phyloP scores from a whole-genome alignment of 1,140 invertebrate species.

The Batillaria attramentaria region DNA sequence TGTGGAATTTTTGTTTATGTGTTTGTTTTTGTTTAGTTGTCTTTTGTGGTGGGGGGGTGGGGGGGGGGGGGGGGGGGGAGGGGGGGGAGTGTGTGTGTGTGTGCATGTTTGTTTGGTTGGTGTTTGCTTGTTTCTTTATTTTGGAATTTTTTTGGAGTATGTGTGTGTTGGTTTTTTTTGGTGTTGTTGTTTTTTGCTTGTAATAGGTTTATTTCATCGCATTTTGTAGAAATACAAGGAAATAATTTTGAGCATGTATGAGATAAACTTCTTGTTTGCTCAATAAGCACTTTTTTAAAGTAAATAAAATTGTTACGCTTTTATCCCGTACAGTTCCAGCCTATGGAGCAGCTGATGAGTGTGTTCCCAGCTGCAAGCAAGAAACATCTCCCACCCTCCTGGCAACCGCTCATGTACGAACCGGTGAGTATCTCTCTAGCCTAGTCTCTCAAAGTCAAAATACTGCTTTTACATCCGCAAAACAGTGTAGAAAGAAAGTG shows the following conservation, averaged over 20 bases:
- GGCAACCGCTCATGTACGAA: conserved; percentile 95
- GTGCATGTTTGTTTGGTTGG: background rate
- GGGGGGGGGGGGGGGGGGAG: background rate
- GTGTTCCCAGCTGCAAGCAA: conserved; percentile 98
- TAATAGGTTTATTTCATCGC: too few species aligned
- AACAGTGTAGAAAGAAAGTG: too few species aligned
- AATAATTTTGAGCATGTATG: too few species aligned
- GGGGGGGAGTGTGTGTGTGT: background rate
- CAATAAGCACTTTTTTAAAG: background rate
- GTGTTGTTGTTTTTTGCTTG: too few species aligned
- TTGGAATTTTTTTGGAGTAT: background rate
- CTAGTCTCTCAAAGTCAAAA: too few species aligned
- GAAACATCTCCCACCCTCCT: conserved; percentile 92
- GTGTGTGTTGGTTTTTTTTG: too few species aligned
- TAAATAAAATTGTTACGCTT: background rate
- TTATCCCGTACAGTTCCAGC: conserved; percentile 82
- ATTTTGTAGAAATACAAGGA: too few species aligned
- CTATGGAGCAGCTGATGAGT: conserved; percentile 98
- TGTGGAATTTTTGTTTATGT: too few species aligned
- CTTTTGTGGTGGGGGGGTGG: background rate
- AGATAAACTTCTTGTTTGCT: background rate
- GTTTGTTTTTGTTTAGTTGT: too few species aligned
- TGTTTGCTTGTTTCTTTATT: background rate
- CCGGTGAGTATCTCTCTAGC: conserved; percentile 80
- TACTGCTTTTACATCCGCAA: too few species aligned